phyloP scores from a whole-genome alignment of 1,140 invertebrate species.

The Drosophila grimshawi region DNA sequence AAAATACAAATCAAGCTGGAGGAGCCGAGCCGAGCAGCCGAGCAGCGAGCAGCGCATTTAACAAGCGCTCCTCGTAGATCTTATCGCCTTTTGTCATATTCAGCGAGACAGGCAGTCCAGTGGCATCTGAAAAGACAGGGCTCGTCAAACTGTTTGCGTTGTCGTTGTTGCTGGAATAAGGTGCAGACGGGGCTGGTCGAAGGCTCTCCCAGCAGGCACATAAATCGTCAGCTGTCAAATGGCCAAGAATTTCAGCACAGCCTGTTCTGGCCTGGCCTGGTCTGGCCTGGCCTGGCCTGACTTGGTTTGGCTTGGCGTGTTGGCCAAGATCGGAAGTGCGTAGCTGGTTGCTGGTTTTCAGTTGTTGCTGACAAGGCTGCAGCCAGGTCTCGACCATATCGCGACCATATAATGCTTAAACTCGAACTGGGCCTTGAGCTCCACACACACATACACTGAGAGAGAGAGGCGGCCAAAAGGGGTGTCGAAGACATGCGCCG shows the following conservation, averaged over 20 bases:
- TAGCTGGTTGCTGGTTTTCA: constrained; percentile 46
- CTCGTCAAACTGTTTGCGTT: constrained; percentile 39
- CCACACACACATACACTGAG: constrained; percentile 1
- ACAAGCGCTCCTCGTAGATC: constrained; percentile 79
- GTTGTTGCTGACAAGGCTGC: constrained; percentile 26
- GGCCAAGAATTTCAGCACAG: constrained; percentile 67
- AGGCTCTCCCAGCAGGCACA: constrained; percentile 64
- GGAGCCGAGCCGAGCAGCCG: constrained; percentile 10
- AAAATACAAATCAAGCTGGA: constrained; percentile 37
- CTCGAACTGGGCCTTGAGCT: constrained; percentile 31
- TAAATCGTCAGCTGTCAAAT: constrained; percentile 84
- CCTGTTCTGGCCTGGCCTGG: constrained; percentile 36
- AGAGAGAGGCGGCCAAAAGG: not conserved
- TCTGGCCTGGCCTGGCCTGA: not conserved
- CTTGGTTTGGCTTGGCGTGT: constrained; percentile 52
- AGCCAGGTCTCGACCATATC: constrained; percentile 55
- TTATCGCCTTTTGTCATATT: constrained; percentile 80
- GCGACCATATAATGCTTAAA: constrained; percentile 76
- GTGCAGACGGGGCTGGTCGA: constrained; percentile 26
- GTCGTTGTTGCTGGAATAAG: not conserved
- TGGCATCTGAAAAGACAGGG: constrained; percentile 43
- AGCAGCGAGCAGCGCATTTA: constrained; percentile 46
- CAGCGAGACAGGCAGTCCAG: constrained; percentile 59
- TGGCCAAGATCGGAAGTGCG: constrained; percentile 76
- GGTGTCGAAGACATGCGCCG: constrained; percentile 76